These are phyloP conservation scores for Drosophila fuyamai DNA, from an alignment of 1,140 invertebrate species.

Conservation along the genomic window DNA sequence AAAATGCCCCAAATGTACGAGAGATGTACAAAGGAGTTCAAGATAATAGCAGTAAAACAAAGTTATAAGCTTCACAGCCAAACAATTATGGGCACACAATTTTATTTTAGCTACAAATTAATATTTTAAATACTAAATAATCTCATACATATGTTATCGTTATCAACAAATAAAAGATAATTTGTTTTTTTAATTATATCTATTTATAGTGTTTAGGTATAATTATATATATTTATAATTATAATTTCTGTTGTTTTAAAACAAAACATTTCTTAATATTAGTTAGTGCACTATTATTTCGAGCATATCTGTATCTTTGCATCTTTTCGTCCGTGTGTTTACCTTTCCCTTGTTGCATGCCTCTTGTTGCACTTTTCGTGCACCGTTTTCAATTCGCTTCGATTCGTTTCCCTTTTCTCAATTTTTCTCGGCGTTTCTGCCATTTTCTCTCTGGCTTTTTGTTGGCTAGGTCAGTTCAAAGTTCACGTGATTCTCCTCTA, in stretches of 20 bases:
- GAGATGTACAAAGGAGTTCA: conserved; percentile 6
- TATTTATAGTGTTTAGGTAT: background rate
- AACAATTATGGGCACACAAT: too few relatives aligned
- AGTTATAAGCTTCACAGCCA: too few relatives aligned
- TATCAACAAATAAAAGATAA: too few relatives aligned
- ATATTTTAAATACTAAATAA: too few relatives aligned
- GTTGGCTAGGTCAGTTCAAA: conserved; percentile 66
- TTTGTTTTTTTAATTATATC: background rate
- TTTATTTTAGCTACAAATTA: too few relatives aligned
- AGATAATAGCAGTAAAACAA: background rate
- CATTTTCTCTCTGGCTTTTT: conserved; percentile 30
- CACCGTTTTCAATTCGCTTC: conserved; percentile 42
- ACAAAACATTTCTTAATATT: background rate
- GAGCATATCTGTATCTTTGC: conserved; percentile 19
- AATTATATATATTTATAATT: too few relatives aligned
- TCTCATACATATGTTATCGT: too few relatives aligned
- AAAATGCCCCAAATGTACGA: conserved; percentile 35
- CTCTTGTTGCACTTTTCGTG: conserved; percentile 61
- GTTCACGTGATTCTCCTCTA: conserved; percentile 58
- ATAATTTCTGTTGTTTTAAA: too few relatives aligned
- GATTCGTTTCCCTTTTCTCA: conserved; percentile 37
- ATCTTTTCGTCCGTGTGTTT: conserved; percentile 37
- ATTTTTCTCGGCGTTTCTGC: conserved; percentile 21
- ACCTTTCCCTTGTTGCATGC: conserved; percentile 68
- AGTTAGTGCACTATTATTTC: background rate